Evolutionary conservation across 92 coral and sea anemone species (phyloP).

Genomic region (Zoanthus solanderi): DNA sequence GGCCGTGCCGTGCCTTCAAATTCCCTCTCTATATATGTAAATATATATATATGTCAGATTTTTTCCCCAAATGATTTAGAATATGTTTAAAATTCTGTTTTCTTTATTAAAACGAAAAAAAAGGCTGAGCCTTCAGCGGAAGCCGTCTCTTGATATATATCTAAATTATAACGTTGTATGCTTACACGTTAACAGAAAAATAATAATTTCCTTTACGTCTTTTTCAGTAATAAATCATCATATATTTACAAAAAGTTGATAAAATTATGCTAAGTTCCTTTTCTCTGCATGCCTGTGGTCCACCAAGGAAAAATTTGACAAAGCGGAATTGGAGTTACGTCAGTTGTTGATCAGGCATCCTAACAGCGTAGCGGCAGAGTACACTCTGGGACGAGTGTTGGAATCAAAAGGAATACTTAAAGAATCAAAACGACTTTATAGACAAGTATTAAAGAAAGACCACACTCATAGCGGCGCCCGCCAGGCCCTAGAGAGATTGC

Average conservation of each 20-base stretch:
- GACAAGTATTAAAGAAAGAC: constrained; percentile 59
- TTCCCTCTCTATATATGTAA: too few relatives aligned
- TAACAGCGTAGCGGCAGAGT: constrained; percentile 63
- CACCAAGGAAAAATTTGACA: constrained; percentile 65
- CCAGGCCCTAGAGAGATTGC: constrained; percentile 57
- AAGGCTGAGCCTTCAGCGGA: too few relatives aligned
- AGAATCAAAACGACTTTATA: constrained; percentile 53
- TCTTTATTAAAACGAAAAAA: too few relatives aligned
- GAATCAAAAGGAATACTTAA: constrained; percentile 9
- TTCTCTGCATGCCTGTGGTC: neutral
- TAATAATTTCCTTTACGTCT: neutral
- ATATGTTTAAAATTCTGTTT: too few relatives aligned
- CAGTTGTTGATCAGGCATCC: constrained; percentile 56
- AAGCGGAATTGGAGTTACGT: constrained; percentile 68
- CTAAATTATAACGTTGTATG: neutral
- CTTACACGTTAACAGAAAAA: neutral
- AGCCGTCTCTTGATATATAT: too few relatives aligned
- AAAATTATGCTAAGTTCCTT: neutral
- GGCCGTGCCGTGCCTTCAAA: too few relatives aligned
- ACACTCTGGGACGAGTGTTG: constrained; percentile 64
- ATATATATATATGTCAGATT: too few relatives aligned
- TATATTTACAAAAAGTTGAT: neutral
- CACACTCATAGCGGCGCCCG: constrained; percentile 58
- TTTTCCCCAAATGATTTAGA: too few relatives aligned
- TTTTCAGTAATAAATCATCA: neutral